Conservation (phyloP, 1,140 invertebrate species). For the silkworm (Bombyx mori) region ASM3026992v2 NC_085118.1:8029501-8030000, state of each 20-base stretch:
- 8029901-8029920: slow-evolving; percentile 70
- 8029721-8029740: no score
- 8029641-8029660: background rate
- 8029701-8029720: no score
- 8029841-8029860: slow-evolving; percentile 8
- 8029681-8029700: no score
- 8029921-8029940: slow-evolving; percentile 64
- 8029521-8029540: no score
- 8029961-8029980: slow-evolving; percentile 29
- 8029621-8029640: background rate
- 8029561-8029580: no score
- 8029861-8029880: slow-evolving; percentile 44
- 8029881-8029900: slow-evolving; percentile 64
- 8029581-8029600: no score
- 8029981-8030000: slow-evolving; percentile 24
- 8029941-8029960: slow-evolving; percentile 46
- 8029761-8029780: background rate
- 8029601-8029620: background rate
- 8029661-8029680: background rate
- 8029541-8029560: no score
- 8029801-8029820: slow-evolving; percentile 2
- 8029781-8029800: background rate
- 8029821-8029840: slow-evolving; percentile 3
- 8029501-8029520: no score
- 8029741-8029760: background rate